Conservation (phyloP, 1,140 invertebrate species). For the Xylocopa sonorina region DNA sequence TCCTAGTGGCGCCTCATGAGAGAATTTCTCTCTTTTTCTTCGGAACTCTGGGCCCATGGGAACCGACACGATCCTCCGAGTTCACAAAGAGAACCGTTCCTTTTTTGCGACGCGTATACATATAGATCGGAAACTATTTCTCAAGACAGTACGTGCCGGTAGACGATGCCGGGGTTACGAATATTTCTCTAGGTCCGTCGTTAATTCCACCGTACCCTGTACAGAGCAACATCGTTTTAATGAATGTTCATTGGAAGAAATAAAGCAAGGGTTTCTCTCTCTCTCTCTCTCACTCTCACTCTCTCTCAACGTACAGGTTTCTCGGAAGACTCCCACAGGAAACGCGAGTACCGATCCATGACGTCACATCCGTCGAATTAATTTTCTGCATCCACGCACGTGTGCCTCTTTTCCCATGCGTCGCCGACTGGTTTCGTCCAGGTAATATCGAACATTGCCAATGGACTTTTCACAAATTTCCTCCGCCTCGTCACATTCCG, state of each 20-base stretch:
- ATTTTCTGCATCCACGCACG: conserved; percentile 56
- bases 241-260: neutral
- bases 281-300: no score
- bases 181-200: neutral
- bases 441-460: neutral
- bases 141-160: conserved; percentile 19
- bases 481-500: neutral
- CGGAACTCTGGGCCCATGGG: conserved; percentile 71
- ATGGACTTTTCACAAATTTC: neutral
- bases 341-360: conserved; percentile 59
- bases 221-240: neutral
- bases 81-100: conserved; percentile 67
- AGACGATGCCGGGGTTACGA: neutral
- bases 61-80: conserved; percentile 67
- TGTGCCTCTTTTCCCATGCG: conserved; percentile 29
- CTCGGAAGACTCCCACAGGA: conserved; percentile 52
- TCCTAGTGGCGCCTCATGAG: conserved; percentile 76
- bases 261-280: neutral
- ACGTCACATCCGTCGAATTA: conserved; percentile 68
- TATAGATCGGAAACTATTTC: conserved; percentile 55
- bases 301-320: conserved; percentile 30
- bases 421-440: neutral
- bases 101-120: conserved; percentile 53
- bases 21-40: conserved; percentile 72
- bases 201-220: neutral